A percentile compares a stretch with the other conserved stretches of the same genome.
These are phyloP conservation scores for Eurystomus gularis DNA, from an alignment of 2,113 vertebrate species.

Conservation along the genomic window DNA sequence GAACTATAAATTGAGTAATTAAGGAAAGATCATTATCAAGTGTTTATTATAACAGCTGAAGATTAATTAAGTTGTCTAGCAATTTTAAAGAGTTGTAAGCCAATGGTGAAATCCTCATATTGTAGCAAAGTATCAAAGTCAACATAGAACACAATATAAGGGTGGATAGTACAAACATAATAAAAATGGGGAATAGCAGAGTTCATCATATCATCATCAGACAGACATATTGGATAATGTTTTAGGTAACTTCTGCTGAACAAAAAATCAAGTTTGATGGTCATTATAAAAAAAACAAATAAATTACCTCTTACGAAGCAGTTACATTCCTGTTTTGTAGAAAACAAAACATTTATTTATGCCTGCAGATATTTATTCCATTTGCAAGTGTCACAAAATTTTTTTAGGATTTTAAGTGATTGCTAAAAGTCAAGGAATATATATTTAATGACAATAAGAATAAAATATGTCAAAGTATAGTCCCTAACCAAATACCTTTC, in stretches of 20 bases:
- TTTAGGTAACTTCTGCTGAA: neutral
- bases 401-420: neutral
- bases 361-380: neutral
- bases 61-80: neutral
- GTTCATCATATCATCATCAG: neutral
- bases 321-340: neutral
- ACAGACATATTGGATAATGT: neutral
- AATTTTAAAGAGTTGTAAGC: neutral
- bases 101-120: neutral
- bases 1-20: conserved; percentile 10
- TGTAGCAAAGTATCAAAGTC: neutral
- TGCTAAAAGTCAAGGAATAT: neutral
- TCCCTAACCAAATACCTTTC: neutral
- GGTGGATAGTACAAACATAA: neutral
- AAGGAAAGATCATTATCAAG: conserved; percentile 22
- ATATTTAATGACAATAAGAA: neutral
- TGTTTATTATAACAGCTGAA: conserved; percentile 7
- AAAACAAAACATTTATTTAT: neutral
- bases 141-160: neutral
- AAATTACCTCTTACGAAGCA: neutral
- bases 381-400: neutral
- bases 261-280: neutral
- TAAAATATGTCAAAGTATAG: neutral
- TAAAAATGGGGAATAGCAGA: neutral
- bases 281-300: neutral